phyloP scores from a whole-genome alignment of 2,888 invertebrate genomes.

The Ophraella communa region DNA sequence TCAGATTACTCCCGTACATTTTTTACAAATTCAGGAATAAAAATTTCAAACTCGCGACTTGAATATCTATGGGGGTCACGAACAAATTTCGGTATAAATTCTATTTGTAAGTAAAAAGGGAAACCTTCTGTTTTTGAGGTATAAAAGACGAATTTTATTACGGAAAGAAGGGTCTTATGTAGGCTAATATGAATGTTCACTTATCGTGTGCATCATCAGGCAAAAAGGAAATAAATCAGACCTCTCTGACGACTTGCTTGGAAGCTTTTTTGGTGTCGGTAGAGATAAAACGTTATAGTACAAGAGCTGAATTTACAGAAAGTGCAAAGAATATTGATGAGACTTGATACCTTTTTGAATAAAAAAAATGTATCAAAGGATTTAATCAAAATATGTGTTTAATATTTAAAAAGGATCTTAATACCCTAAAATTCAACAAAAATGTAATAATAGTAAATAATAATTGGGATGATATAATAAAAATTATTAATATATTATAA shows the following conservation, averaged over 20 bases:
- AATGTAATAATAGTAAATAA: too few species aligned
- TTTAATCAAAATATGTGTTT: too few species aligned
- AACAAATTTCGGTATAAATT: slow-evolving; percentile 7
- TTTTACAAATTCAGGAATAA: background rate
- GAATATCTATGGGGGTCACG: background rate
- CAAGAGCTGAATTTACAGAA: background rate
- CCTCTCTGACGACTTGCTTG: slow-evolving; percentile 20
- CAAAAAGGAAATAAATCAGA: slow-evolving; percentile 35
- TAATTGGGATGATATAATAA: too few species aligned
- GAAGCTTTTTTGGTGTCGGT: slow-evolving; percentile 24
- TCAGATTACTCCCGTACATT: background rate
- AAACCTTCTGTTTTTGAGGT: slow-evolving; percentile 14
- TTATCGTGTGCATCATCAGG: slow-evolving; percentile 32
- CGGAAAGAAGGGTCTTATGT: slow-evolving; percentile 24
- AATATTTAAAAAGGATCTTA: too few species aligned
- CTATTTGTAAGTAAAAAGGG: slow-evolving; percentile 1
- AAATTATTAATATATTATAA: too few species aligned
- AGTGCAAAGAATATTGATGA: background rate
- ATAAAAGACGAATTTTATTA: slow-evolving; percentile 22
- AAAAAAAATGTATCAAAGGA: too few species aligned
- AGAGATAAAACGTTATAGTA: slow-evolving; percentile 28
- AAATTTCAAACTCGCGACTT: background rate
- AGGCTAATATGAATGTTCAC: slow-evolving; percentile 32
- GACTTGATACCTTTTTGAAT: too few species aligned
- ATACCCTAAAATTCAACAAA: too few species aligned